phyloP scores from a whole-genome alignment of 2,888 invertebrate genomes.

The Fragum whitleyi region DNA sequence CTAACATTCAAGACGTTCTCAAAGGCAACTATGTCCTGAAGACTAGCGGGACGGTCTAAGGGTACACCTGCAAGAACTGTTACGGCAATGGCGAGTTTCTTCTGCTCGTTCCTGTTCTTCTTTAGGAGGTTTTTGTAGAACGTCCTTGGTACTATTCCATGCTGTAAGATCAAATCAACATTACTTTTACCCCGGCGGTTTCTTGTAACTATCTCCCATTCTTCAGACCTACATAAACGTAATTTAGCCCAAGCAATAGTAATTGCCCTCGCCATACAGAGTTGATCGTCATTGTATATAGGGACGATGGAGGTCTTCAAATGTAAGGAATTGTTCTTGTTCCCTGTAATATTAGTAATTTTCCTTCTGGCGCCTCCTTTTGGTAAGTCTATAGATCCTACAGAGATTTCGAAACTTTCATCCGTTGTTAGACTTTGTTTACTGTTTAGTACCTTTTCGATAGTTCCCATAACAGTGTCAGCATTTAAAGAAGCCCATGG shows the following conservation, averaged over 20 bases:
- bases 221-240: neutral
- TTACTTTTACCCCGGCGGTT: constrained; percentile 18
- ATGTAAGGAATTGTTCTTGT: constrained; percentile 28
- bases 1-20: constrained; percentile 22
- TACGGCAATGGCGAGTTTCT: constrained; percentile 32
- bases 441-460: constrained; percentile 59
- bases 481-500: constrained; percentile 43
- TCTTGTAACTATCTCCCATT: constrained; percentile 29
- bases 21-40: too few species aligned
- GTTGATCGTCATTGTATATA: constrained; percentile 25
- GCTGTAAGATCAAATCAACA: constrained; percentile 29
- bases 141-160: constrained; percentile 24
- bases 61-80: constrained; percentile 20
- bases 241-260: constrained; percentile 14
- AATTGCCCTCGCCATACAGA: constrained; percentile 32
- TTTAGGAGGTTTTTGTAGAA: constrained; percentile 14
- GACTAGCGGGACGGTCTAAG: constrained; percentile 30
- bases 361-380: constrained; percentile 15
- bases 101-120: constrained; percentile 21
- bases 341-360: constrained; percentile 25
- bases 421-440: constrained; percentile 51
- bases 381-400: constrained; percentile 44
- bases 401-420: constrained; percentile 44
- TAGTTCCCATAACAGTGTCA: constrained; percentile 18
- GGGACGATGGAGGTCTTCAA: constrained; percentile 24